phyloP scores from a whole-genome alignment of 2,888 invertebrate genomes.

The Trichogramma evanescens region DNA sequence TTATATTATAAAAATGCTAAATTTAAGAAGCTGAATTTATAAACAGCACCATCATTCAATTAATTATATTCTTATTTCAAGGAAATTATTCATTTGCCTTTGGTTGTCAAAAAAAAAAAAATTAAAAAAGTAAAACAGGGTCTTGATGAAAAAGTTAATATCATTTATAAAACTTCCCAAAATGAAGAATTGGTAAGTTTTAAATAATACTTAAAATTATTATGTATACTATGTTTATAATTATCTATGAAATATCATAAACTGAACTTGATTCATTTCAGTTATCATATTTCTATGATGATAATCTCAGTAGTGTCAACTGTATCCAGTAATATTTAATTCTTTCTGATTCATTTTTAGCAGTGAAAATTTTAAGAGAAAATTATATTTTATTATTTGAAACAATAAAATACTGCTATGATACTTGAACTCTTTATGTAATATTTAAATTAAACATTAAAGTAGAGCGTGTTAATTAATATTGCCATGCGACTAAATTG shows the following conservation, averaged over 20 bases:
- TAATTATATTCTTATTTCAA: too few species aligned
- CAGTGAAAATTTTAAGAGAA: background rate
- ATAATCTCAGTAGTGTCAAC: background rate
- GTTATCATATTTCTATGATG: background rate
- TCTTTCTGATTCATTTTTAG: too few species aligned
- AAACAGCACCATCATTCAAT: too few species aligned
- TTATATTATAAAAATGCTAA: background rate
- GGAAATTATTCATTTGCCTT: too few species aligned
- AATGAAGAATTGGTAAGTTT: too few species aligned
- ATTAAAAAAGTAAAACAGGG: too few species aligned
- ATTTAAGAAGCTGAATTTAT: background rate
- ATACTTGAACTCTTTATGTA: slow-evolving; percentile 12
- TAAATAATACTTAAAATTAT: too few species aligned
- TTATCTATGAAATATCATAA: background rate
- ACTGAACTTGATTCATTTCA: background rate
- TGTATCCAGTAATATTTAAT: background rate
- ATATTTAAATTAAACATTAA: slow-evolving; percentile 8
- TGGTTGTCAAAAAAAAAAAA: too few species aligned
- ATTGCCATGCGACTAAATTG: too few species aligned
- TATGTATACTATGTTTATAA: too few species aligned
- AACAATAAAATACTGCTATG: background rate
- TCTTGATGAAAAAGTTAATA: too few species aligned
- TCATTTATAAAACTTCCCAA: too few species aligned
- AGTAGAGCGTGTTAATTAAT: slow-evolving; percentile 14
- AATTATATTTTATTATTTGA: background rate